Conservation (phyloP, 2,888 invertebrate genomes). For the Brassicogethes aeneus region DNA sequence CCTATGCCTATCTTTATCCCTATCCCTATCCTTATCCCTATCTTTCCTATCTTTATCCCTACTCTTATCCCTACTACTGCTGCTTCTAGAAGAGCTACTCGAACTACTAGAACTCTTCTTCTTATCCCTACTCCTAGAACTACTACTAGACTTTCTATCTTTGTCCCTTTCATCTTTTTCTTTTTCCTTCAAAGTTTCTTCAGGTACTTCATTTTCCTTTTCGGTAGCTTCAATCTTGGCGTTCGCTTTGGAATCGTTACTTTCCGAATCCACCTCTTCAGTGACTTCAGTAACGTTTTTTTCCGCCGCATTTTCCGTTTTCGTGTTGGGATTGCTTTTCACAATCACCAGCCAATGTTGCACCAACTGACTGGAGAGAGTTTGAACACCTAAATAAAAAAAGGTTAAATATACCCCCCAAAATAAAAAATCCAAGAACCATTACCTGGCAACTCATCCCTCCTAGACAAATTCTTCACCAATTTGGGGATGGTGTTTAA, state of each 20-base stretch:
- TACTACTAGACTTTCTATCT: conserved; percentile 13
- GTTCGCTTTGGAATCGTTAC: conserved; percentile 22
- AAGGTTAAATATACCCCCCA: conserved; percentile 5
- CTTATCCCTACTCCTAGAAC: conserved; percentile 15
- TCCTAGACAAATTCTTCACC: conserved; percentile 78
- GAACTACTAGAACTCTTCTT: conserved; percentile 15
- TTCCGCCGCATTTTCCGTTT: neutral
- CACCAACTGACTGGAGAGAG: conserved; percentile 71
- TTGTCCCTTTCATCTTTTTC: conserved; percentile 9
- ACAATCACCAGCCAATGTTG: conserved; percentile 87
- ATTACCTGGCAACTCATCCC: conserved; percentile 71
- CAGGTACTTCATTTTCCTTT: conserved; percentile 13
- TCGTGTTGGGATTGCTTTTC: conserved; percentile 39
- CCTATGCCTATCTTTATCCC: conserved; percentile 24
- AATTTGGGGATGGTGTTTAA: conserved; percentile 88
- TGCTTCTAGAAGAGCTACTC: conserved; percentile 24
- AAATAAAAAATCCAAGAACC: conserved; percentile 6
- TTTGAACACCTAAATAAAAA: conserved; percentile 58
- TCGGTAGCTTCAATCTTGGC: conserved; percentile 15
- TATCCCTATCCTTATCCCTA: conserved; percentile 25
- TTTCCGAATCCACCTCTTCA: conserved; percentile 10
- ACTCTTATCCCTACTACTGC: conserved; percentile 22
- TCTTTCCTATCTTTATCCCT: conserved; percentile 37
- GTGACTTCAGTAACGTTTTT: neutral
- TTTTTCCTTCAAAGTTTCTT: conserved; percentile 12